phyloP scores from a whole-genome alignment of 2,113 vertebrate species.

The Carassius carassius region DNA sequence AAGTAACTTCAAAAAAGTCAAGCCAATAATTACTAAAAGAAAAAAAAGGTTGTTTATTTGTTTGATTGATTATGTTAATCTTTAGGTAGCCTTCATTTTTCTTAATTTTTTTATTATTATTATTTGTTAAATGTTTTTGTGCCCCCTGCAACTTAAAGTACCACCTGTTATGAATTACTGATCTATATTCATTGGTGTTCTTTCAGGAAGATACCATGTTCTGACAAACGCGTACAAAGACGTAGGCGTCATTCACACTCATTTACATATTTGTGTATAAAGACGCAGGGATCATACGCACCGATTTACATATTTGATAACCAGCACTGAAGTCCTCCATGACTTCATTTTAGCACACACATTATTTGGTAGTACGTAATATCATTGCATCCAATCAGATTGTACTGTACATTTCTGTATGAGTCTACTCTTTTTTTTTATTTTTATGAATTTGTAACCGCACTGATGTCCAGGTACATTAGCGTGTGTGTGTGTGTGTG shows the following conservation, averaged over 20 bases:
- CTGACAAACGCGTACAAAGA: background rate
- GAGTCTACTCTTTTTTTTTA: background rate
- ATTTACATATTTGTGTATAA: conserved; percentile 6
- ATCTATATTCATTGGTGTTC: background rate
- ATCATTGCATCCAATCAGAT: background rate
- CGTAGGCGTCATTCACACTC: background rate
- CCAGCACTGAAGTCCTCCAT: background rate
- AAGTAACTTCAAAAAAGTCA: background rate
- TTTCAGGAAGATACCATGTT: background rate
- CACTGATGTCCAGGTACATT: conserved; percentile 2
- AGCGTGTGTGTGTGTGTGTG: conserved; percentile 37
- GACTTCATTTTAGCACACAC: background rate
- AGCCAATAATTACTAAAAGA: background rate
- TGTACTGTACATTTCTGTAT: background rate
- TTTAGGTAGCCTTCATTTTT: background rate
- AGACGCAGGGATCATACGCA: background rate
- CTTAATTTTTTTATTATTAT: no score
- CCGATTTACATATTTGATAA: background rate
- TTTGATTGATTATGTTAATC: background rate
- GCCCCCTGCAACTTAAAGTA: background rate
- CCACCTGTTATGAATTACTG: background rate
- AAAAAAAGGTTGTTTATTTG: background rate
- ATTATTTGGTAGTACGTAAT: background rate
- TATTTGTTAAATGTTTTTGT: background rate
- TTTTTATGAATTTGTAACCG: background rate